These are phyloP conservation scores for Bovichtus variegatus DNA, from an alignment of 2,797 vertebrate species.

Conservation along the genomic window DNA sequence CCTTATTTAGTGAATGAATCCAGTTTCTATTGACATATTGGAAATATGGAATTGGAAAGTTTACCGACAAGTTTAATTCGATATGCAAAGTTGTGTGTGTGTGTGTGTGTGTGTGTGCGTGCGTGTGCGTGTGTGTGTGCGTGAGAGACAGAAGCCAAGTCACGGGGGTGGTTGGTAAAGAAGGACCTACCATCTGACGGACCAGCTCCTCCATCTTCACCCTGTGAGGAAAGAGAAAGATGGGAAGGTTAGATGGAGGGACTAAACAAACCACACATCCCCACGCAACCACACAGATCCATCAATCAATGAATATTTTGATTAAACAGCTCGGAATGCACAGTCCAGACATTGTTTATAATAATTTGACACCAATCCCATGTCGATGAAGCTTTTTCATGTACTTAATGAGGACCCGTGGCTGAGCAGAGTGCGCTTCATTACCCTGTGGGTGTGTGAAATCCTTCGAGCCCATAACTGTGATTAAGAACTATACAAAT, in stretches of 20 bases:
- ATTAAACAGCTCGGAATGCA: not conserved
- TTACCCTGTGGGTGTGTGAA: not conserved
- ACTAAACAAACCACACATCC: not conserved
- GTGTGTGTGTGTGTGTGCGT: too few species aligned
- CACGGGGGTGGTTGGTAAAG: not conserved
- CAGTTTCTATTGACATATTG: not conserved
- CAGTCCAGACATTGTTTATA: not conserved
- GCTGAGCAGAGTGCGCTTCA: slow-evolving; percentile 11
- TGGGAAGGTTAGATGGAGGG: not conserved
- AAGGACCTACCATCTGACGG: slow-evolving; percentile 74
- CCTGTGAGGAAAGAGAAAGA: slow-evolving; percentile 52
- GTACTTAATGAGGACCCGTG: not conserved
- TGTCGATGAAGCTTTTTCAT: not conserved
- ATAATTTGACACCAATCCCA: not conserved
- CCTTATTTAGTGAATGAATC: slow-evolving; percentile 13
- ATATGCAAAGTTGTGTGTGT: not conserved
- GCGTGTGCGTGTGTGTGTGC: too few species aligned
- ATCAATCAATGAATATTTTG: not conserved
- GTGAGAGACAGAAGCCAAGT: not conserved
- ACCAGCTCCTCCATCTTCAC: slow-evolving; percentile 76
- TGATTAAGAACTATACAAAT: slow-evolving; percentile 24
- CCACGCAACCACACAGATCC: not conserved
- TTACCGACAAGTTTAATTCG: slow-evolving; percentile 13
- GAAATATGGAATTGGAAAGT: not conserved
- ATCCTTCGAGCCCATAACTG: slow-evolving; percentile 7